Evolutionary conservation across 2,888 invertebrate species (phyloP).

Genomic region (Ethmia dodecea): DNA sequence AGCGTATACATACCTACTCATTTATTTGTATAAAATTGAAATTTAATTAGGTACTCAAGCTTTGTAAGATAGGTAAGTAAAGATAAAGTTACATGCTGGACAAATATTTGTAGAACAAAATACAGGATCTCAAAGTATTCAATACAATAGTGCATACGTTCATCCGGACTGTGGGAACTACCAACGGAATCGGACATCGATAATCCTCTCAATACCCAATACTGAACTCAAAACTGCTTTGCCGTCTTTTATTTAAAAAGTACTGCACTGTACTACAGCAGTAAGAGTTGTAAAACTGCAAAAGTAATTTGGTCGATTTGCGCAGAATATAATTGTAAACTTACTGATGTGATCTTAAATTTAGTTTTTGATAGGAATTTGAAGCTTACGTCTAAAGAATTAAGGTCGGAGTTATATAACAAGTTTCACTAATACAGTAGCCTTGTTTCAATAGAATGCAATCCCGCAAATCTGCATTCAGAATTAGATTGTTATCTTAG

Average conservation of each 20-base stretch:
- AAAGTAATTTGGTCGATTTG: neutral
- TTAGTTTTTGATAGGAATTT: neutral
- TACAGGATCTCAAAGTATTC: too few species aligned
- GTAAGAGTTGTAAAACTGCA: neutral
- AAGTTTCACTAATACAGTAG: neutral
- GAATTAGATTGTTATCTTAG: slow-evolving; percentile 64
- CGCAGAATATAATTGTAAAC: neutral
- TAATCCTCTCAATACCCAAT: slow-evolving; percentile 34
- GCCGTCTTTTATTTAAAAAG: neutral
- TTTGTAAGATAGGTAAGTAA: too few species aligned
- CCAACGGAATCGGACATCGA: slow-evolving; percentile 40
- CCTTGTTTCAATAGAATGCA: slow-evolving; percentile 35
- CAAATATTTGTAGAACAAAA: too few species aligned
- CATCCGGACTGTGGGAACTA: slow-evolving; percentile 43
- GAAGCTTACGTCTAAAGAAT: neutral
- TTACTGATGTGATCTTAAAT: neutral
- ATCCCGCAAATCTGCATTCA: slow-evolving; percentile 55
- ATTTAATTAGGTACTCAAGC: too few species aligned
- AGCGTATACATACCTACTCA: too few species aligned
- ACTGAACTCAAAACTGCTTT: too few species aligned
- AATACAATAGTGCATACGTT: too few species aligned
- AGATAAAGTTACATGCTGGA: too few species aligned
- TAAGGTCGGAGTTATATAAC: too few species aligned
- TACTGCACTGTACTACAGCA: neutral
- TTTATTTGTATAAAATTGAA: too few species aligned